Conservation (phyloP, 2,888 invertebrate genomes). For the Tipula vernalis region DNA sequence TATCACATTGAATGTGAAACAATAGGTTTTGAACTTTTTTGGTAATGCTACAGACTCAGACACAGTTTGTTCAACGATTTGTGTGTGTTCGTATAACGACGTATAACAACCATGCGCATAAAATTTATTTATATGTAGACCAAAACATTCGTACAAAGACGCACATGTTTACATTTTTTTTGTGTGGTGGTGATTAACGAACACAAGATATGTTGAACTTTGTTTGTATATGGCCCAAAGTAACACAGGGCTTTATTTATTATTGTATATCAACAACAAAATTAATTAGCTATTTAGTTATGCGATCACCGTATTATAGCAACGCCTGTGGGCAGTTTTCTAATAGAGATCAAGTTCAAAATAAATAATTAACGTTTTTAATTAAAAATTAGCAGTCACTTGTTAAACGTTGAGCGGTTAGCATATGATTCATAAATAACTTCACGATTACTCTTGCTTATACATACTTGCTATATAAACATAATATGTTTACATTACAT, state of each 20-base stretch:
- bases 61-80: not conserved
- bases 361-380: not conserved
- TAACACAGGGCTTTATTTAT: no score
- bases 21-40: constrained; percentile 4
- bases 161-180: not conserved
- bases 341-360: not conserved
- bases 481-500: no score
- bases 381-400: not conserved
- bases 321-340: not conserved
- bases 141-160: not conserved
- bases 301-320: not conserved
- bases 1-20: not conserved
- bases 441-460: not conserved
- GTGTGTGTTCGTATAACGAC: not conserved
- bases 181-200: not conserved
- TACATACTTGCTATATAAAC: no score
- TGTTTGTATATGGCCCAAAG: not conserved
- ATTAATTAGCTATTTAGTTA: not conserved
- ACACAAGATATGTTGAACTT: not conserved
- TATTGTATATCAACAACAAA: not conserved
- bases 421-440: not conserved
- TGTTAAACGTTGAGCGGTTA: not conserved
- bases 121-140: not conserved
- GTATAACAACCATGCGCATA: not conserved
- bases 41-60: not conserved